These are phyloP conservation scores for Pelobates fuscus DNA, from an alignment of 2,113 vertebrate species.

Conservation along the genomic window DNA sequence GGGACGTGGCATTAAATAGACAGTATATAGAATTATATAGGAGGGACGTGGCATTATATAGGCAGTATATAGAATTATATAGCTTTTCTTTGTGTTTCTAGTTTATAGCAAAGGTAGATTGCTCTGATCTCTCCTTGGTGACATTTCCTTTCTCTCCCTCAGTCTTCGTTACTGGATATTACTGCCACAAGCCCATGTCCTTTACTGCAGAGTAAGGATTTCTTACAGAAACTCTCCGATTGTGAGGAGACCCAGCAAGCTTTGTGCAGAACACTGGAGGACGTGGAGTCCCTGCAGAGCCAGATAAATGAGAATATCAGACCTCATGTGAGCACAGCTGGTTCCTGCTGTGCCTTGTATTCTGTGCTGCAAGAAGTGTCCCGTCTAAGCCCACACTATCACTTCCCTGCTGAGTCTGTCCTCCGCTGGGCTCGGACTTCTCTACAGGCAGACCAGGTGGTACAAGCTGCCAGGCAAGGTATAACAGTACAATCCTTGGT, in stretches of 20 bases:
- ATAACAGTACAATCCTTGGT: background rate
- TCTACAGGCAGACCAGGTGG: background rate
- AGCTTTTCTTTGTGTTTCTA: no score
- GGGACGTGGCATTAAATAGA: no score
- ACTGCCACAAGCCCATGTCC: conserved; percentile 55
- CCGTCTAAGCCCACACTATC: conserved; percentile 70
- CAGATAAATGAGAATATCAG: conserved; percentile 52
- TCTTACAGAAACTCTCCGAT: conserved; percentile 56
- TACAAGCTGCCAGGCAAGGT: background rate
- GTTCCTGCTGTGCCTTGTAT: conserved; percentile 63
- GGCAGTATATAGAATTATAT: no score
- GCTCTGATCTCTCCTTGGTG: background rate
- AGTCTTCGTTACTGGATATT: conserved; percentile 66
- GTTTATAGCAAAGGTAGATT: no score
- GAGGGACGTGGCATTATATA: no score
- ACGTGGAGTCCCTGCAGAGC: conserved; percentile 58
- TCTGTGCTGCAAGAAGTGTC: conserved; percentile 69
- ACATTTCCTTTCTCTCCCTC: conserved; percentile 34
- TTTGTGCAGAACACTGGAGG: conserved; percentile 54
- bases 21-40: no score
- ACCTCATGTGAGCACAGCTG: conserved; percentile 53
- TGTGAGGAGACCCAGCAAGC: conserved; percentile 59
- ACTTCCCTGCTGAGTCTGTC: conserved; percentile 64
- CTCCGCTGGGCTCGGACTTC: conserved; percentile 23
- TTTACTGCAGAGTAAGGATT: conserved; percentile 54